Evolutionary conservation across 1,140 invertebrate genomes (phyloP), one percentile per base, ranked within the genome.

Genomic region (Hormaphis cornu): DNA sequence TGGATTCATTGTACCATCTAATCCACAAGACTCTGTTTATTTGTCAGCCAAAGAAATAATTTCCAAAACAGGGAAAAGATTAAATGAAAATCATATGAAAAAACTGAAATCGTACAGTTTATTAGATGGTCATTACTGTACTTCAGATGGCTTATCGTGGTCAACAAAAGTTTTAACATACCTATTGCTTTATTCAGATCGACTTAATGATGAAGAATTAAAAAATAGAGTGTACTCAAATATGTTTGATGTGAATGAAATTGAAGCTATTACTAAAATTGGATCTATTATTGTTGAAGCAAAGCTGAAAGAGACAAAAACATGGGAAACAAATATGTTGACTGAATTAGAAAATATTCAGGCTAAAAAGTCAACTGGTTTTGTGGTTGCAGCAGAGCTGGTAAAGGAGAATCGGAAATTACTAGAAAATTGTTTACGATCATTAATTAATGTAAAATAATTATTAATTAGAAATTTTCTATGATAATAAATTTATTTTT

Each of bases 81-180:
- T 79, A 72, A 72, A 73, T 53, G 74, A 78, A 70, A 50, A 50
- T 59, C 54, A 79, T 79, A 72, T 81, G 80, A 53, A 79, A 80
- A 70, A 85, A 83, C 73, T 85, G 40, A 76, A 75, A 61, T 75
- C 75, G 33, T 79, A 82, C 70, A 74, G 77, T 71, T 78, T 85
- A 22, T 61, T 80, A 70, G 74, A 78, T 72, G 79, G 79, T 72
- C 79, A 84, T 74, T 81, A 80, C 50, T 83, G 83, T 71, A 81
- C 79, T 72, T 74, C 75, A 3, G 77, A 79, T 72, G 83, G 83
- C 18, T 72, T 84, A 61, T 84, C 83, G 78, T 85, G 83, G 74
- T 81, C 80, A 77, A 76, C 76, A 3, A 75, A 73, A 69, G 75
- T 75, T 69, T 70, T 77, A 48, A 74, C 80, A 50, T 81, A 77